These are phyloP conservation scores for Chanos chanos DNA, from an alignment of 2,797 vertebrate species.

Conservation along the genomic window DNA sequence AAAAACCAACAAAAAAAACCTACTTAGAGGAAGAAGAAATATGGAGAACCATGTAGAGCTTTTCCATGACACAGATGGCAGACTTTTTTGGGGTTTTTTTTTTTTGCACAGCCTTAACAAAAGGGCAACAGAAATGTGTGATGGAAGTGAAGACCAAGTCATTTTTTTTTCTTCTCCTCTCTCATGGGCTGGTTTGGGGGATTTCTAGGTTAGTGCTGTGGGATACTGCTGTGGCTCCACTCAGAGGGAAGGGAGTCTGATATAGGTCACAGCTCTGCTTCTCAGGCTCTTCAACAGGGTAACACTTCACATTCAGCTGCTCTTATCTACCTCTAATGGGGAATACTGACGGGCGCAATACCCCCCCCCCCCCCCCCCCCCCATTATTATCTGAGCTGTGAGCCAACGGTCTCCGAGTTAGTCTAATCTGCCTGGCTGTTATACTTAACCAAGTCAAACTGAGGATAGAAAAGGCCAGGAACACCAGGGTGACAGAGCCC, in stretches of 20 bases:
- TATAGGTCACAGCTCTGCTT: too few relatives aligned
- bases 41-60: too few relatives aligned
- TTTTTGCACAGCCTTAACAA: too few relatives aligned
- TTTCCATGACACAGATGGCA: too few relatives aligned
- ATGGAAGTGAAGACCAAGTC: slow-evolving; percentile 18
- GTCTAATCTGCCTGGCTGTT: slow-evolving; percentile 17
- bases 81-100: too few relatives aligned
- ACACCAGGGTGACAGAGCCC: slow-evolving; percentile 12
- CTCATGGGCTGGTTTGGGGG: slow-evolving; percentile 38
- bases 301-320: too few relatives aligned
- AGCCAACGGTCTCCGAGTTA: neutral
- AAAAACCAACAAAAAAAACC: too few relatives aligned
- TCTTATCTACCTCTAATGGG: neutral
- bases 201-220: slow-evolving; percentile 45
- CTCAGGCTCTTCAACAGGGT: too few relatives aligned
- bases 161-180: slow-evolving; percentile 21
- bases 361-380: neutral
- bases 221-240: slow-evolving; percentile 16
- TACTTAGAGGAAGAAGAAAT: too few relatives aligned
- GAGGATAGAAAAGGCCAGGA: slow-evolving; percentile 5
- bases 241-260: too few relatives aligned
- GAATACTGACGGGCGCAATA: neutral
- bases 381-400: neutral
- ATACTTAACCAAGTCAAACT: slow-evolving; percentile 30
- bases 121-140: slow-evolving; percentile 14